These are phyloP conservation scores for Lucilia cuprina DNA, from an alignment of 1,140 invertebrate species.

Conservation along the genomic window DNA sequence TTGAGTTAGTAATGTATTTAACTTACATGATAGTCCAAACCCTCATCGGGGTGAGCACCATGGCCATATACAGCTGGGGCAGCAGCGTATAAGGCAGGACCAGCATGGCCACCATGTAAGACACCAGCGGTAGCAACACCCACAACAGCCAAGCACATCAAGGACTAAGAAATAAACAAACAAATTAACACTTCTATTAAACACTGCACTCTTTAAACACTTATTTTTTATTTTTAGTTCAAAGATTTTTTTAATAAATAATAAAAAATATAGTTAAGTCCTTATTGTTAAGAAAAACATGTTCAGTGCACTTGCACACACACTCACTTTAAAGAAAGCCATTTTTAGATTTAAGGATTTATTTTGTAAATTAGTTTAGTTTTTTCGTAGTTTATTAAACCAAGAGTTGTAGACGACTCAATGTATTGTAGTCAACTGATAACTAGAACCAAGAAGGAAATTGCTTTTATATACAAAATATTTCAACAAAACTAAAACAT, in stretches of 20 bases:
- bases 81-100: slow-evolving; percentile 50
- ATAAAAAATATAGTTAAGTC: too few species aligned
- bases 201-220: neutral
- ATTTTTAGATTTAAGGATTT: slow-evolving; percentile 43
- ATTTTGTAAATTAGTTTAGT: neutral
- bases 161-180: slow-evolving; percentile 47
- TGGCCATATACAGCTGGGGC: slow-evolving; percentile 47
- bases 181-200: slow-evolving; percentile 17
- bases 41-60: slow-evolving; percentile 50
- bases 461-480: slow-evolving; percentile 58
- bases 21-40: slow-evolving; percentile 60
- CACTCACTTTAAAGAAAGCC: slow-evolving; percentile 63
- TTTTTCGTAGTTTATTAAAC: slow-evolving; percentile 33
- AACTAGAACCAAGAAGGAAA: slow-evolving; percentile 63
- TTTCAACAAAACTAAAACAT: neutral
- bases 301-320: neutral
- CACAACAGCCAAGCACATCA: slow-evolving; percentile 60
- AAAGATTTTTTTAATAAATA: neutral
- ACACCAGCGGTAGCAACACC: slow-evolving; percentile 58
- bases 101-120: slow-evolving; percentile 48
- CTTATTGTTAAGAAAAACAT: neutral
- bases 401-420: slow-evolving; percentile 48
- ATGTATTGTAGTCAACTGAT: slow-evolving; percentile 62
- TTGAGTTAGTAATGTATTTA: neutral
- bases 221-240: slow-evolving; percentile 5